Evolutionary conservation across 2,888 invertebrate genomes (phyloP), one percentile per base, ranked within the genome.

Genomic region (Brachypalpus laphriformis): DNA sequence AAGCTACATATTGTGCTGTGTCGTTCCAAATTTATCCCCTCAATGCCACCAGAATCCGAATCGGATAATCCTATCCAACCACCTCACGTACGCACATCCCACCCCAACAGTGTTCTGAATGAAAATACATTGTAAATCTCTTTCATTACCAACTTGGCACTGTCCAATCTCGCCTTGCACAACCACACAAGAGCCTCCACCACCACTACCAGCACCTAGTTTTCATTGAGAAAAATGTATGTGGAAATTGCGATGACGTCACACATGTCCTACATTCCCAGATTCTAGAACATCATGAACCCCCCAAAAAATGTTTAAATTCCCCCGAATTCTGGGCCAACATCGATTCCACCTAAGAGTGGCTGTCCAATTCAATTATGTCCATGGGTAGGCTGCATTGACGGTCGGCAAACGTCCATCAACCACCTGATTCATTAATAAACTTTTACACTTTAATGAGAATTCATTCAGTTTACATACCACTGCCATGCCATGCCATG

Each of bases 381-480:
- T 68, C 72, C 25, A 66, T 72, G 65, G 34, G 34, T 34, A 51
- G 57, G 47, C 16, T 16, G 37, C 25, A 11, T 37, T 72, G 71
- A 72, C 61, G 42, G 56, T 57, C 71, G 51, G 47, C 49, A 40
- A 57, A 54, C 45, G 71, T 77, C 59, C 72, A 57, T 72, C 82
- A 82, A 72, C 59, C 59, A 77, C 71, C 65, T 66, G 66, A 82
- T 82, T 75, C 75, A 75, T 75, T 72, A 77, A 82, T 82, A 72
- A 77, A 66, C 47, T 72, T 31, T 37, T 40, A 56, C 14, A 31
- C 63, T 25, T 37, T 70, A 82, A 70, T 76, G 68, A 71, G 76
- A 34, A 59, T 65, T 61, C 61, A 61, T 56, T 78, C 42, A 20
- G 54, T 31, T 54, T 61, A 22, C 61, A 51, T 47, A 63, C 51